A percentile compares a stretch with the other conserved stretches of the same genome.
Conservation (phyloP, 2,888 invertebrate species). For the Ochropleura leucogaster region DNA sequence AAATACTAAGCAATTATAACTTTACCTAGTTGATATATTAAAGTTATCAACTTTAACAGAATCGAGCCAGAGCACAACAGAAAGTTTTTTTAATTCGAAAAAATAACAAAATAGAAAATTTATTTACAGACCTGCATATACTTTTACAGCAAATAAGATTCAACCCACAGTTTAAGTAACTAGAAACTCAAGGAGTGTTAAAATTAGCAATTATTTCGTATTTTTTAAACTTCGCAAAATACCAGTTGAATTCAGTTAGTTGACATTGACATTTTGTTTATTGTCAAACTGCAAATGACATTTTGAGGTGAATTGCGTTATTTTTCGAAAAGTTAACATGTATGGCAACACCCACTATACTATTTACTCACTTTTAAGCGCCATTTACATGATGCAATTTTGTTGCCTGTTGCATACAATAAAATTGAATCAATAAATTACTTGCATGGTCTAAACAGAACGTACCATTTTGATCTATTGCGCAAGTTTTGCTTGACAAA, state of each 20-base stretch:
- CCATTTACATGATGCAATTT: too few species aligned
- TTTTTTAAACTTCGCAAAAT: slow-evolving; percentile 39
- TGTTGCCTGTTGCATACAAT: too few species aligned
- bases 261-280: slow-evolving; percentile 39
- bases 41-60: background rate
- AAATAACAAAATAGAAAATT: background rate
- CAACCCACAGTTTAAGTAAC: slow-evolving; percentile 4
- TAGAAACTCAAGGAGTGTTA: background rate
- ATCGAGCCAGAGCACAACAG: background rate
- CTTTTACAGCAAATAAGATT: slow-evolving; percentile 17
- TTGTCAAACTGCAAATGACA: slow-evolving; percentile 7
- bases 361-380: too few species aligned
- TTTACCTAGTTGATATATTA: background rate
- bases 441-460: too few species aligned
- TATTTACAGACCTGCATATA: slow-evolving; percentile 42
- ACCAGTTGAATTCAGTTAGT: slow-evolving; percentile 3
- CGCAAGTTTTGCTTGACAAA: too few species aligned
- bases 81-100: slow-evolving; percentile 8
- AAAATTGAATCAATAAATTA: too few species aligned
- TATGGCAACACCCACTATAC: background rate
- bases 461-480: too few species aligned
- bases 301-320: background rate
- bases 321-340: background rate
- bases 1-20: background rate
- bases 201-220: background rate